A percentile compares a stretch with the other conserved stretches of the same genome.
phyloP scores from a whole-genome alignment of 2,888 invertebrate species.

The Tipula vernalis region DNA sequence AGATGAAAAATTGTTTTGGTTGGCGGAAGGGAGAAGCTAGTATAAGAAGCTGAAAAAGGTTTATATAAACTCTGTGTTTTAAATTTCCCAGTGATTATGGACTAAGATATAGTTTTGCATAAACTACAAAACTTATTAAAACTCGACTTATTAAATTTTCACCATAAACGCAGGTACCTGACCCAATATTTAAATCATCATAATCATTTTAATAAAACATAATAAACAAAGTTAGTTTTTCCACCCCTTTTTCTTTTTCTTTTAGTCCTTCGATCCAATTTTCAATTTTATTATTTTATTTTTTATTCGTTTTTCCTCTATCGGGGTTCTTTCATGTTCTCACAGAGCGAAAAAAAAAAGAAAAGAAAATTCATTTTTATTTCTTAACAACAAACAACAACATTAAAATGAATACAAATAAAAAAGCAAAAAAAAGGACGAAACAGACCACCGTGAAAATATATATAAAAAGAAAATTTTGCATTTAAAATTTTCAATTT shows the following conservation, averaged over 20 bases:
- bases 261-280: neutral
- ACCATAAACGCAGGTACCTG: neutral
- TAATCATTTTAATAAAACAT: neutral
- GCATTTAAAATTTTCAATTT: neutral
- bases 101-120: too few species aligned
- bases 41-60: neutral
- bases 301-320: neutral
- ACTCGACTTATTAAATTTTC: too few species aligned
- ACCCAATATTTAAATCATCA: neutral
- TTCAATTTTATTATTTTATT: neutral
- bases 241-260: neutral
- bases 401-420: neutral
- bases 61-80: too few species aligned
- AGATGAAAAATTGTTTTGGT: neutral
- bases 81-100: too few species aligned
- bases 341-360: neutral
- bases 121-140: too few species aligned
- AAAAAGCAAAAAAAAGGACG: neutral
- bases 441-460: neutral
- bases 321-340: neutral
- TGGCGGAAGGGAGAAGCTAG: neutral
- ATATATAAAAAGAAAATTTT: neutral
- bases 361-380: neutral
- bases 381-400: neutral
- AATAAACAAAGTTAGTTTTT: neutral